Evolutionary conservation across 2,888 invertebrate genomes (phyloP).

Genomic region (Clepsis dumicolana): DNA sequence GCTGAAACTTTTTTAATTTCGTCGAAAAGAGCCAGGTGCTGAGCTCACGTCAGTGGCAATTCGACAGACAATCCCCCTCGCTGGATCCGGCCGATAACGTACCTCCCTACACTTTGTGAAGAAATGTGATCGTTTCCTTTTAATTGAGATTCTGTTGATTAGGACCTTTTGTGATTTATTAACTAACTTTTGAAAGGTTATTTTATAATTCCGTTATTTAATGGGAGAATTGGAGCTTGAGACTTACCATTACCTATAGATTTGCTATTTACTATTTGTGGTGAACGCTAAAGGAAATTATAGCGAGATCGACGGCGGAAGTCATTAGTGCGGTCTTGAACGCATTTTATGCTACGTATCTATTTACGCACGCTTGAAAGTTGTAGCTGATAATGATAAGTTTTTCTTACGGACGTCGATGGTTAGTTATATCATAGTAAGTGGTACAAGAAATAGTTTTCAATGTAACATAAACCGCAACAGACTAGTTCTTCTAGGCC

Average conservation of each 20-base stretch:
- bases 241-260: background rate
- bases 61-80: conserved; percentile 71
- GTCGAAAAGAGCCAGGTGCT: conserved; percentile 80
- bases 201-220: conserved; percentile 25
- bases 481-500: background rate
- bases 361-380: conserved; percentile 18
- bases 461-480: conserved; percentile 3
- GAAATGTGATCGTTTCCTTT: conserved; percentile 65
- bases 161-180: conserved; percentile 46
- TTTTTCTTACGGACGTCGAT: conserved; percentile 31
- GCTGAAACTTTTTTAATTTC: conserved; percentile 84
- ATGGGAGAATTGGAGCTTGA: conserved; percentile 26
- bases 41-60: conserved; percentile 70
- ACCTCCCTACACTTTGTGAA: conserved; percentile 49
- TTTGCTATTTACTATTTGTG: background rate
- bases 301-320: conserved; percentile 20
- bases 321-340: conserved; percentile 31
- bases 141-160: conserved; percentile 66
- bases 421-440: conserved; percentile 13
- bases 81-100: conserved; percentile 66
- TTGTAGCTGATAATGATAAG: conserved; percentile 18
- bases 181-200: conserved; percentile 32
- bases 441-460: background rate
- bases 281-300: background rate
- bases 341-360: conserved; percentile 23